Evolutionary conservation across 2,113 vertebrate species (phyloP), one percentile per base, ranked within the genome.

Genomic region (Zosterops borbonicus): DNA sequence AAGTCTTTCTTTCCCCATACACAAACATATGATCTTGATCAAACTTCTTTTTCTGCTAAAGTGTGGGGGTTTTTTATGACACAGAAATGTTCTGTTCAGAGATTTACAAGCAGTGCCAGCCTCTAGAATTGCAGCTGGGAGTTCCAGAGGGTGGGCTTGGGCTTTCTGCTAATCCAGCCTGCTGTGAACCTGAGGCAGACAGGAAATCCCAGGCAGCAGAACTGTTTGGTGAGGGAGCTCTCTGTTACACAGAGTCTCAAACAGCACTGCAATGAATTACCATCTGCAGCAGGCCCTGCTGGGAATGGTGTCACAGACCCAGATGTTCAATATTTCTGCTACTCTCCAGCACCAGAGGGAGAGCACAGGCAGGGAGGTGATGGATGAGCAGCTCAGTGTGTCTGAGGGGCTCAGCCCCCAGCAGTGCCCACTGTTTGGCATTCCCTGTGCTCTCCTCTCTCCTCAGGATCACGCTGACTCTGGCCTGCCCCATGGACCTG

Each of bases 401-500:
- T 9, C 29, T 1, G 1, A 37, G 52, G 53, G 14, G 25, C 23
- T 47, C 68, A 52, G 23, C 8, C 24, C 24, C 24, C 58, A n/a
- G 12, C 42, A 37, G 31, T 6, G 56, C n/a, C 67, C 78, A 9
- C 33, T 23, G 4, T 9, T 23, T 80, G 53, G 3, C 55, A 91
- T 52, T 55, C 12, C 29, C 27, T 76, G 28, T 85, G 56, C 50
- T 97, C n/a, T 92, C 53, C 71, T 96, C 78, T 97, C 73, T 95
- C 83, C 92, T 63, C 98, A 99, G 99, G 97, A 99, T 99, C 97
- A 99, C 99, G 1, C 97, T 99, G 98, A 96, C 99, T 11, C 97
- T 99, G 97, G 99, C 99, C 94, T 99, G 99, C 95, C 99, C 99
- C 71, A 99, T 99, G 99, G 99, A 99, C 96, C 97, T 99, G 98